Percentiles rank a stretch among this genome's conserved stretches.
Conservation (phyloP, 2,797 vertebrate species). For the Loris lydekkerianus region DNA sequence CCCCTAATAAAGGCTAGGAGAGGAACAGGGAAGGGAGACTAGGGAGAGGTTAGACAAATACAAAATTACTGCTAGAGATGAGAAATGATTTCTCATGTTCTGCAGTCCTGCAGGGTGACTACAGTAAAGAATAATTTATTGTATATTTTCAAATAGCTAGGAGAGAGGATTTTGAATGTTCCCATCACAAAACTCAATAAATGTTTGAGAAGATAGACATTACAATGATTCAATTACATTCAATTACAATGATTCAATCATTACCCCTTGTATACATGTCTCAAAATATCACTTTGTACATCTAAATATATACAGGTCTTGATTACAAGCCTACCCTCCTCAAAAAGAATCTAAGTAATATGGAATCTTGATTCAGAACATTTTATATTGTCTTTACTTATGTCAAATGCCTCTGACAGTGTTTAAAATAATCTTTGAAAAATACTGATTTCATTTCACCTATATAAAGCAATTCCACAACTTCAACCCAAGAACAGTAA, state of each 20-base stretch:
- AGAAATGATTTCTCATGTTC: background rate
- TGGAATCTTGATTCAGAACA: background rate
- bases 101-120: background rate
- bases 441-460: background rate
- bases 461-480: background rate
- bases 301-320: background rate
- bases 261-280: background rate
- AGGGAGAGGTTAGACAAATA: background rate
- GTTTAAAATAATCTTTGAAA: background rate
- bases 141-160: background rate
- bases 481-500: background rate
- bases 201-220: background rate
- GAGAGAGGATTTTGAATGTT: background rate
- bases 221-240: background rate
- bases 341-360: background rate
- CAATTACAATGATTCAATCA: background rate
- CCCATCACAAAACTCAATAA: background rate
- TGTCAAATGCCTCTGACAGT: background rate
- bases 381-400: background rate
- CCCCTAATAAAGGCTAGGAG: background rate
- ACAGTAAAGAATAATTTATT: background rate
- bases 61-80: background rate
- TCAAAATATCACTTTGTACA: background rate
- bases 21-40: background rate
- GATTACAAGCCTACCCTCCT: background rate